Evolutionary conservation across 1,140 invertebrate species (phyloP), one percentile per base, ranked within the genome.

Genomic region (Listronotus bonariensis): DNA sequence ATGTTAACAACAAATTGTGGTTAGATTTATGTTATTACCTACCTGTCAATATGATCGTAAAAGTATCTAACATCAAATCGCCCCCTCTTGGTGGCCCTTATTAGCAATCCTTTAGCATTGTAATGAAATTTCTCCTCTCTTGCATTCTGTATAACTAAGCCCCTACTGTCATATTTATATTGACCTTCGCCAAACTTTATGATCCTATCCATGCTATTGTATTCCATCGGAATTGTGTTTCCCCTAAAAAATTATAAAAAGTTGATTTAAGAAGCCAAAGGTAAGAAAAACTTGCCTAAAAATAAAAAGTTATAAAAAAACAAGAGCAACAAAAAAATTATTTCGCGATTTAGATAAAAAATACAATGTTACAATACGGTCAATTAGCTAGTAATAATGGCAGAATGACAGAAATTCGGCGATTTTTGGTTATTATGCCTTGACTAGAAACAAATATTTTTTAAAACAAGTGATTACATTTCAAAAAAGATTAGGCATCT

Each of bases 61-160:
- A 89, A 94, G 77, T 97, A 98, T n/a, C 89, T 83, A 0, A 97
- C 92, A 77, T 97, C 93, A 79, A 96, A 96, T 69, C 93, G 83
- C 43, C 92, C 92, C 55, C 88, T 84, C 78, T 93, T 92, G 0
- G 85, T 89, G 4, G 93, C 92, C 65, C 93, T 83, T 6, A 91
- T 86, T 42, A 98, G 77, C 36, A 97, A 82, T 0, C 95, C 95
- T 76, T 94, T 92, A 0, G 95, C 91, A 75, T 97, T 97, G 76
- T 97, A 98, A 74, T 92, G 90, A 80, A 96, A 96, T 59, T 90
- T 86, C 78, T 97, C 94, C 77, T 97, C 92, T 48, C 94, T 81
- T 0, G 92, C 93, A 80, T 97, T 95, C 77, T 96, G 92, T 0
- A 92, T 88, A 5, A 97, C 92, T 38, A 95, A 82, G 10, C 96